These are phyloP conservation scores for Drosophila fulvimacula DNA, from an alignment of 2,888 invertebrate species.

Conservation along the genomic window DNA sequence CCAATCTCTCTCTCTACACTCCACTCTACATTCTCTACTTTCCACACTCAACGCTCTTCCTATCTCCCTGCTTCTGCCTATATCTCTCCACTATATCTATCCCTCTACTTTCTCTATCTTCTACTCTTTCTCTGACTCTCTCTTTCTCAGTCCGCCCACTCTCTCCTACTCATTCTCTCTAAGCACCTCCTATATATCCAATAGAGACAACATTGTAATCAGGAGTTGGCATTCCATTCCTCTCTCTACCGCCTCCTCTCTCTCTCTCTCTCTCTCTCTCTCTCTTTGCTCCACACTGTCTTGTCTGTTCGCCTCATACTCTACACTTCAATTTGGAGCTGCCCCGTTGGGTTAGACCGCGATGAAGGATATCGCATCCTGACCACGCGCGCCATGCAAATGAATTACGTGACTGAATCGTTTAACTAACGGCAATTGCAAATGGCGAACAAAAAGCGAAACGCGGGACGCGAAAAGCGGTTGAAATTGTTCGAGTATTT, in stretches of 20 bases:
- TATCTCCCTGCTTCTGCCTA: not conserved
- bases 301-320: not conserved
- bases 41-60: not conserved
- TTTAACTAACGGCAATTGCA: slow-evolving; percentile 63
- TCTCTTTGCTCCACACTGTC: not conserved
- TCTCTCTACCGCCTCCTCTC: not conserved
- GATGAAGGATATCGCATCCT: slow-evolving; percentile 43
- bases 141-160: not conserved
- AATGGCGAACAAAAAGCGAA: slow-evolving; percentile 25
- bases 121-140: not conserved
- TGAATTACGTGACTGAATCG: slow-evolving; percentile 64
- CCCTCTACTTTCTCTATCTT: not conserved
- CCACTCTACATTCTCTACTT: not conserved
- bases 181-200: slow-evolving; percentile 2
- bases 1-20: not conserved
- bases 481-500: slow-evolving; percentile 37
- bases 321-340: slow-evolving; percentile 22
- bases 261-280: too few relatives aligned
- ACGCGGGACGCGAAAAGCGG: slow-evolving; percentile 7
- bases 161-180: not conserved
- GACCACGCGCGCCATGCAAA: slow-evolving; percentile 65
- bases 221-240: not conserved
- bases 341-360: slow-evolving; percentile 21
- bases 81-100: too few relatives aligned
- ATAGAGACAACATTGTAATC: slow-evolving; percentile 11